Percentiles rank a stretch among this genome's conserved stretches.
Conservation (phyloP, 1,140 invertebrate genomes). For the Agraylea sexmaculata region DNA sequence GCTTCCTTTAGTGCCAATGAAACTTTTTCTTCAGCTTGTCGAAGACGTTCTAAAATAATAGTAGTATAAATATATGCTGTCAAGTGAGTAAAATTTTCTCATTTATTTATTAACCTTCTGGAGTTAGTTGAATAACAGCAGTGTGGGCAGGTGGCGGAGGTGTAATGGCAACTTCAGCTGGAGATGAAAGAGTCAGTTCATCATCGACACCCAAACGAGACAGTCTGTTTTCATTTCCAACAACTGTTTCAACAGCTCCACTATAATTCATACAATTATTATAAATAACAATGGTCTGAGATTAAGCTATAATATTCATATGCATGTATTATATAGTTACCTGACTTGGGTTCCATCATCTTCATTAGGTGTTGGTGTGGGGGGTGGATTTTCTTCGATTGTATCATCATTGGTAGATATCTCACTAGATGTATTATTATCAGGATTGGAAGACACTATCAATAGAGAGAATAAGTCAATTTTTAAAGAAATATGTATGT, state of each 20-base stretch:
- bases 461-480: too few relatives aligned
- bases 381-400: constrained; percentile 16
- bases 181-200: constrained; percentile 6
- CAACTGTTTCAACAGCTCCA: constrained; percentile 14
- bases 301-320: too few relatives aligned
- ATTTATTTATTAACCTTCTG: too few relatives aligned
- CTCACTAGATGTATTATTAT: too few relatives aligned
- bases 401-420: too few relatives aligned
- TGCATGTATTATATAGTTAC: constrained; percentile 7
- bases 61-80: neutral
- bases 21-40: constrained; percentile 19
- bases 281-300: too few relatives aligned
- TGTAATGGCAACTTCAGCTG: constrained; percentile 7
- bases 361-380: constrained; percentile 12
- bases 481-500: too few relatives aligned
- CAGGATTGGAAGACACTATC: too few relatives aligned
- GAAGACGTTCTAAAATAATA: constrained; percentile 15
- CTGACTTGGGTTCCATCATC: constrained; percentile 18
- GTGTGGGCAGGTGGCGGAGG: constrained; percentile 11
- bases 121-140: constrained; percentile 13
- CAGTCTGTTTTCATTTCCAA: constrained; percentile 11
- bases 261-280: too few relatives aligned
- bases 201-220: neutral
- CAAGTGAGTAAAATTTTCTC: constrained; percentile 1
- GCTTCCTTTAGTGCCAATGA: constrained; percentile 12